Conservation (phyloP, 2,113 vertebrate species). For the Hiodon alosoides region DNA sequence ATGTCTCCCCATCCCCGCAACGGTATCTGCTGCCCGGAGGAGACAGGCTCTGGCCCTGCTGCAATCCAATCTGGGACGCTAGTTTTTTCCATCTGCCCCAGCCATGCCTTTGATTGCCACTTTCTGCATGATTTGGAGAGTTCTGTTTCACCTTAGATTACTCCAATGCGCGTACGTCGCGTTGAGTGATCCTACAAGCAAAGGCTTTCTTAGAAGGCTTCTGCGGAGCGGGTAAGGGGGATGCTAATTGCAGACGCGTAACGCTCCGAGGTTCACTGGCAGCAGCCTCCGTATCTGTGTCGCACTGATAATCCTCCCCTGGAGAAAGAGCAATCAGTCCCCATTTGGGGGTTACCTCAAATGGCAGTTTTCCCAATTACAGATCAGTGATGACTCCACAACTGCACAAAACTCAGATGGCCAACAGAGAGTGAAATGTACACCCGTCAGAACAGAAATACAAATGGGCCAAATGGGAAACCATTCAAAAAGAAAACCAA, state of each 20-base stretch:
- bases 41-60: not conserved
- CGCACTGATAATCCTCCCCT: slow-evolving; percentile 56
- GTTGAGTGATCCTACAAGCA: not conserved
- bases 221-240: slow-evolving; percentile 32
- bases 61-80: not conserved
- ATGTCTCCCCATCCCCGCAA: not conserved
- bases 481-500: not conserved
- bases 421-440: not conserved
- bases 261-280: slow-evolving; percentile 8
- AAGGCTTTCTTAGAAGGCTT: not conserved
- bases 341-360: slow-evolving; percentile 60
- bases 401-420: not conserved
- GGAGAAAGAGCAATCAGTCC: slow-evolving; percentile 56
- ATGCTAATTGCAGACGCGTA: slow-evolving; percentile 55
- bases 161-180: not conserved
- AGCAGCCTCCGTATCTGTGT: slow-evolving; percentile 42
- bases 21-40: too few relatives aligned
- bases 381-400: not conserved
- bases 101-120: not conserved
- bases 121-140: not conserved
- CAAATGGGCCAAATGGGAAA: not conserved
- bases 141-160: not conserved
- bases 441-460: too few relatives aligned
- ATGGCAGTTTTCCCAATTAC: slow-evolving; percentile 4
- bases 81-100: not conserved